Evolutionary conservation across 2,113 vertebrate species (phyloP).

Genomic region (Euleptes europaea): DNA sequence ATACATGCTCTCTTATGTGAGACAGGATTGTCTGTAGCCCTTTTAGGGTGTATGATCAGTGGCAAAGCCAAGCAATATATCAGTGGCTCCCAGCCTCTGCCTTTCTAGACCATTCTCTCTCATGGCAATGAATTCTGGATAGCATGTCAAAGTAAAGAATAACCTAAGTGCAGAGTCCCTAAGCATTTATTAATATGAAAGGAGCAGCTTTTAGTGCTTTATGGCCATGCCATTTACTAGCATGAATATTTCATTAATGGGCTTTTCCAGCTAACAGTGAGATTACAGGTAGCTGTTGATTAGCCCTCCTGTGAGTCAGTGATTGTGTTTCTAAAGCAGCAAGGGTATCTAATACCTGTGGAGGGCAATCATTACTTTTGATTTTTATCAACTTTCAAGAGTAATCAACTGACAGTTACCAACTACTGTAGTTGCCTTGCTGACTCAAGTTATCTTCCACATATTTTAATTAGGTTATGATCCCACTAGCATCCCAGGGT

Average conservation of each 20-base stretch:
- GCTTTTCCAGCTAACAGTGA: conserved; percentile 41
- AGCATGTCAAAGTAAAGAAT: not conserved
- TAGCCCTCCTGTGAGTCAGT: conserved; percentile 59
- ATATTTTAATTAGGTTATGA: conserved; percentile 62
- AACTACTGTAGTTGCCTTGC: conserved; percentile 43
- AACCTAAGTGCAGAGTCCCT: not conserved
- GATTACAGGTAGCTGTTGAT: conserved; percentile 60
- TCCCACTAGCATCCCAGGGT: conserved; percentile 35
- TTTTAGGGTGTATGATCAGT: not conserved
- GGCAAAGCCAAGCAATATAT: not conserved
- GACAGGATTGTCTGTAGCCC: not conserved
- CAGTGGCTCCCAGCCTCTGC: not conserved
- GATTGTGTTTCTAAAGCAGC: conserved; percentile 58
- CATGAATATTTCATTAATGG: conserved; percentile 66
- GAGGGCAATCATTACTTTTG: conserved; percentile 59
- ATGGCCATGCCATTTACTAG: conserved; percentile 7
- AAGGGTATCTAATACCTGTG: conserved; percentile 44
- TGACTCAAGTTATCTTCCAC: conserved; percentile 52
- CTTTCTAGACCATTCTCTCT: not conserved
- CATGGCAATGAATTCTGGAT: not conserved
- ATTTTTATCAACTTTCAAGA: conserved; percentile 55
- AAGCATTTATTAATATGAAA: conserved; percentile 41
- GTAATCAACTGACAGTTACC: conserved; percentile 57
- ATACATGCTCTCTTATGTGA: not conserved
- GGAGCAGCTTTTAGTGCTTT: conserved; percentile 15